Percentiles rank a stretch among this genome's conserved stretches.
phyloP scores from a whole-genome alignment of 2,888 invertebrate genomes.

The Tetragnatha montana region DNA sequence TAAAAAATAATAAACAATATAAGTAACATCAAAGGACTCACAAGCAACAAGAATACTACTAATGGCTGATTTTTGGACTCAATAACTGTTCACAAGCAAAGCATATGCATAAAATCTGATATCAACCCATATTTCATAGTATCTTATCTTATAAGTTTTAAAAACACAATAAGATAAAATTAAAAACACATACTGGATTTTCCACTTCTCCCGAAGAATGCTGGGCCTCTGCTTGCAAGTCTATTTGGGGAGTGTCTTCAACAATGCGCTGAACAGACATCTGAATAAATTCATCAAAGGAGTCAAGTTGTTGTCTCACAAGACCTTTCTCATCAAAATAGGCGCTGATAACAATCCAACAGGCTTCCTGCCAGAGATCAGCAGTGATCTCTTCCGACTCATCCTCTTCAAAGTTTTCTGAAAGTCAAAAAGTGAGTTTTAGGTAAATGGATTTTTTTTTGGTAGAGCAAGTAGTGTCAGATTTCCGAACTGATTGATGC shows the following conservation, averaged over 20 bases:
- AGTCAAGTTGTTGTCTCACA: constrained; percentile 98
- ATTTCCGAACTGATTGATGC: no score
- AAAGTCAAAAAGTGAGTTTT: no score
- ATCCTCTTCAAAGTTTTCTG: constrained; percentile 82
- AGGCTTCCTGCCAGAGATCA: constrained; percentile 99
- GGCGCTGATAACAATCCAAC: constrained; percentile 99
- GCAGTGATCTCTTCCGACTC: constrained; percentile 96
- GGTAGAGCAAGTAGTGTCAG: no score
- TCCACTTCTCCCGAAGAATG: constrained; percentile 95
- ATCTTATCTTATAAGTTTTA: no score
- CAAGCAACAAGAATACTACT: no score
- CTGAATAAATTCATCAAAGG: constrained; percentile 99
- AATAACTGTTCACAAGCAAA: no score
- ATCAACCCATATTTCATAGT: no score
- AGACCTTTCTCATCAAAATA: constrained; percentile 99
- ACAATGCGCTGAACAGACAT: constrained; percentile 99
- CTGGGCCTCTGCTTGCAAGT: constrained; percentile 96
- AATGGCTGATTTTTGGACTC: no score
- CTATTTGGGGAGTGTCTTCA: constrained; percentile 98
- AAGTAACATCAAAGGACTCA: background rate
- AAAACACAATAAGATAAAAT: background rate
- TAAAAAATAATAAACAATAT: constrained; percentile 72
- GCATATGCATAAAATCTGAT: no score
- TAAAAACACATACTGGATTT: constrained; percentile 80
- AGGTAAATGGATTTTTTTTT: no score